Evolutionary conservation across 1,140 invertebrate species (phyloP).

Genomic region (Tetragonula clypearis): DNA sequence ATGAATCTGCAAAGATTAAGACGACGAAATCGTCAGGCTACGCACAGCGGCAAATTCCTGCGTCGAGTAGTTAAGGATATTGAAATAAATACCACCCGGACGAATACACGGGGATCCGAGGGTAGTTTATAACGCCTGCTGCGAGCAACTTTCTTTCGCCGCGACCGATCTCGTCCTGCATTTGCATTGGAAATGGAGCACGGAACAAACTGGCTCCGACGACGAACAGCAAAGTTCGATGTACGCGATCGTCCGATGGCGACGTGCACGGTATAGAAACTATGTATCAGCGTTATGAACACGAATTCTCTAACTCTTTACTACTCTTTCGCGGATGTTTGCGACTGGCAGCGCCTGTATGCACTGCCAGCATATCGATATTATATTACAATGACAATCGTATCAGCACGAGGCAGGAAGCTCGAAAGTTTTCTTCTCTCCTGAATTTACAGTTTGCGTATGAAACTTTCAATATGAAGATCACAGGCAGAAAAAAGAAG

Average conservation of each 20-base stretch:
- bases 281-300: constrained; percentile 1
- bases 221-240: constrained; percentile 22
- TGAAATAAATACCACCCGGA: constrained; percentile 15
- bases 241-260: not conserved
- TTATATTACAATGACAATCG: not conserved
- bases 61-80: not conserved
- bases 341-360: not conserved
- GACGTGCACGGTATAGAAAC: constrained; percentile 21
- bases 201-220: constrained; percentile 8
- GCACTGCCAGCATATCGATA: not conserved
- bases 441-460: not conserved
- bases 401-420: not conserved
- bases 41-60: no score
- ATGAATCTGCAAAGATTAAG: no score
- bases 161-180: constrained; percentile 2
- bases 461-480: not conserved
- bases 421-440: not conserved
- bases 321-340: not conserved
- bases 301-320: constrained; percentile 7
- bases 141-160: constrained; percentile 6
- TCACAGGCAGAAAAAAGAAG: no score
- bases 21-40: no score
- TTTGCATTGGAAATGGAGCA: constrained; percentile 40
- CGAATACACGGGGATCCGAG: not conserved
- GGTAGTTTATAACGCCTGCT: constrained; percentile 38